phyloP scores from a whole-genome alignment of 2,113 vertebrate genomes.

The Guaruba guarouba region DNA sequence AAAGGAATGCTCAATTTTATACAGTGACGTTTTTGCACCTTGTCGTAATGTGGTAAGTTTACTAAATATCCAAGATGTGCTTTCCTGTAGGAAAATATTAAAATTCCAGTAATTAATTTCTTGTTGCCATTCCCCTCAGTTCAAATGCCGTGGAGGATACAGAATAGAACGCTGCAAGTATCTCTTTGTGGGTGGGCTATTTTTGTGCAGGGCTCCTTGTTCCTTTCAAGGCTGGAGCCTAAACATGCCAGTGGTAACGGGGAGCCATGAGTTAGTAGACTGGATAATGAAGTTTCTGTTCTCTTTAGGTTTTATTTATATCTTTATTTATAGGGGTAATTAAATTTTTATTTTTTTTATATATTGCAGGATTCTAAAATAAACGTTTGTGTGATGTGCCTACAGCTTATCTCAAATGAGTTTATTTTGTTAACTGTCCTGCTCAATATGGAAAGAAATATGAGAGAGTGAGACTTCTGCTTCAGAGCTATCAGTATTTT shows the following conservation, averaged over 20 bases:
- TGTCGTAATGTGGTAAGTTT: slow-evolving; percentile 95
- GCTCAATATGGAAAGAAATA: not conserved
- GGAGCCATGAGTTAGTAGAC: not conserved
- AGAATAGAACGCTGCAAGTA: not conserved
- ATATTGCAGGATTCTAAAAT: not conserved
- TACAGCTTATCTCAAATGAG: not conserved
- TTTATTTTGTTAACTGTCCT: not conserved
- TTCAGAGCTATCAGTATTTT: not conserved
- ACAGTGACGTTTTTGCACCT: slow-evolving; percentile 94
- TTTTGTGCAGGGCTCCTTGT: not conserved
- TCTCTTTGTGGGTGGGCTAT: not conserved
- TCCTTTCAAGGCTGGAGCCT: not conserved
- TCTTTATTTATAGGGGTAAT: not conserved
- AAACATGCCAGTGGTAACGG: not conserved
- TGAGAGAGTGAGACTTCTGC: not conserved
- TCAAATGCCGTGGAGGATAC: not conserved
- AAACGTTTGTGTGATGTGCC: not conserved
- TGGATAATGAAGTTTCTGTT: not conserved
- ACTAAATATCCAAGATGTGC: slow-evolving; percentile 56
- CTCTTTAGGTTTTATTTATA: not conserved
- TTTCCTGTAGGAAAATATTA: not conserved
- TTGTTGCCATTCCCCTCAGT: not conserved
- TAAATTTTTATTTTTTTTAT: not conserved
- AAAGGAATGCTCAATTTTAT: slow-evolving; percentile 93
- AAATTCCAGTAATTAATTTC: not conserved